Conservation (phyloP, 2,888 invertebrate species). For the Geotrupes spiniger region DNA sequence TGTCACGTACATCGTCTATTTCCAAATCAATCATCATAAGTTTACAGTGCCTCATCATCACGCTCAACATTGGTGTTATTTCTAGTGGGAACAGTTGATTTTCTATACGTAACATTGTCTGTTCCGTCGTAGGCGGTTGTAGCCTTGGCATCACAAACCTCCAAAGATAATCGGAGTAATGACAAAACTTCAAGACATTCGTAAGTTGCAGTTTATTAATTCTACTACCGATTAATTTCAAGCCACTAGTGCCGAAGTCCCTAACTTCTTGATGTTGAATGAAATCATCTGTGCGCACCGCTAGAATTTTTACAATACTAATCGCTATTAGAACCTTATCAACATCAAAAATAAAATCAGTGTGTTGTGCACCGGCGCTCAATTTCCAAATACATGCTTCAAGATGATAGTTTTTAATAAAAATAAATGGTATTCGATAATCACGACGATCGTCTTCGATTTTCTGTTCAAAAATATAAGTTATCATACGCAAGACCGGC, state of each 20-base stretch:
- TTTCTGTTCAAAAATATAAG: conserved; percentile 55
- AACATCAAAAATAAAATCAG: conserved; percentile 51
- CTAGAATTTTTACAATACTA: conserved; percentile 38
- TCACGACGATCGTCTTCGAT: conserved; percentile 38
- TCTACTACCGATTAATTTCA: conserved; percentile 47
- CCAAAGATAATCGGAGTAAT: conserved; percentile 50
- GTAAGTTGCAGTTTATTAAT: conserved; percentile 41
- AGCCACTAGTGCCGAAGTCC: conserved; percentile 36
- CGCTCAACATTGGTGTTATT: conserved; percentile 60
- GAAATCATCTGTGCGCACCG: conserved; percentile 4
- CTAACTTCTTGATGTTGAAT: conserved; percentile 21
- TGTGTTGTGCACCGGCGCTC: conserved; percentile 49
- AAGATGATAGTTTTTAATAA: conserved; percentile 47
- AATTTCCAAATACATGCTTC: conserved; percentile 47
- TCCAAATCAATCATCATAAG: conserved; percentile 30
- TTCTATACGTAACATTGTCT: conserved; percentile 50
- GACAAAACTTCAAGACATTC: conserved; percentile 46
- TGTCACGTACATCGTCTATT: conserved; percentile 55
- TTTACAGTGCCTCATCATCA: conserved; percentile 44
- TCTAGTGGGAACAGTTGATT: conserved; percentile 62
- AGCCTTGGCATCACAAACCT: conserved; percentile 44
- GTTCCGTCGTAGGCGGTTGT: conserved; percentile 37
- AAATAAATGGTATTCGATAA: conserved; percentile 42
- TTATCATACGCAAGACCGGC: conserved; percentile 58
- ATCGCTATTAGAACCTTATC: conserved; percentile 54